A percentile compares a stretch with the other conserved stretches of the same genome.
These are phyloP conservation scores for Hippolais icterina DNA, from an alignment of 2,113 vertebrate genomes.

Conservation along the genomic window DNA sequence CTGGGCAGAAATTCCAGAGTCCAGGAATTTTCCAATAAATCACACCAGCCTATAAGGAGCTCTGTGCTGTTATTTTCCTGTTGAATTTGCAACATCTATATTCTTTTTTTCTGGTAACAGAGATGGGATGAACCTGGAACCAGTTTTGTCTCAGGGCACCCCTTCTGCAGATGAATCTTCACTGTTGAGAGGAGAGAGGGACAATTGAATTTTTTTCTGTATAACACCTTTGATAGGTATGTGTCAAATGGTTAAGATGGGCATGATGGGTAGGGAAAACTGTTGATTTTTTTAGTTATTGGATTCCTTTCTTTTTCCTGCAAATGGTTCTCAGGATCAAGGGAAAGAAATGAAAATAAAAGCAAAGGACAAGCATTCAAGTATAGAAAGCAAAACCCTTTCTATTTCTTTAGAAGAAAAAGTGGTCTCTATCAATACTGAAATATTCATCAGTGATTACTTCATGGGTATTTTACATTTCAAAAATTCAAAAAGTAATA, in stretches of 20 bases:
- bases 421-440: background rate
- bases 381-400: background rate
- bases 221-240: background rate
- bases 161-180: background rate
- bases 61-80: fast-evolving
- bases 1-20: background rate
- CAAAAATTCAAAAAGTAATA: constrained; percentile 28
- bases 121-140: background rate
- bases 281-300: background rate
- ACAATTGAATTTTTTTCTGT: background rate
- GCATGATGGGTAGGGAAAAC: background rate
- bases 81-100: background rate
- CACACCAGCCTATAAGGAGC: background rate
- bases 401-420: background rate
- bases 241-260: background rate
- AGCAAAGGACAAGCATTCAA: background rate
- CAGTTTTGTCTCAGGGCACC: background rate
- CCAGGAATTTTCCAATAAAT: background rate
- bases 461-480: constrained; percentile 31
- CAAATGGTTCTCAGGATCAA: background rate
- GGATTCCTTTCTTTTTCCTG: background rate
- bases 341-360: background rate
- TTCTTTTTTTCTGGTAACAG: background rate
- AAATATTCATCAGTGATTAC: background rate
- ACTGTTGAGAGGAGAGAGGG: background rate